Conservation (phyloP, 2,113 vertebrate genomes). For the Ginglymostoma cirratum region DNA sequence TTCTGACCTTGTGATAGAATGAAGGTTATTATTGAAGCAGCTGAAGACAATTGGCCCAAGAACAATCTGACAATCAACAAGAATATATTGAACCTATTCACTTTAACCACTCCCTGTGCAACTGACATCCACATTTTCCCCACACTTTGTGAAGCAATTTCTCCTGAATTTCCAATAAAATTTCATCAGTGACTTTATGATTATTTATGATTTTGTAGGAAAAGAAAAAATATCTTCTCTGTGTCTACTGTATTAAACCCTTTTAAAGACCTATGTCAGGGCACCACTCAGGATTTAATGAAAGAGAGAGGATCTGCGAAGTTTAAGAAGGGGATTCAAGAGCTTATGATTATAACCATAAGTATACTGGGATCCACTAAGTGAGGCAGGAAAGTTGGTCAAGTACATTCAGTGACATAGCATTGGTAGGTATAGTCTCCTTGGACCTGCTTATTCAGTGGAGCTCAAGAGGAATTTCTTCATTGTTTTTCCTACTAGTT, state of each 20-base stretch:
- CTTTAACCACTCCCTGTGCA: not conserved
- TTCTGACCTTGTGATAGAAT: no score
- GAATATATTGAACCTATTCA: not conserved
- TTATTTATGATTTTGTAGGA: not conserved
- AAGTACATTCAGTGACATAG: not conserved
- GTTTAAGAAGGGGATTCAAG: not conserved
- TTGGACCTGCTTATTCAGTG: not conserved
- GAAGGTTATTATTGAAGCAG: no score
- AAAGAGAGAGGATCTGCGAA: not conserved
- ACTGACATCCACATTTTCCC: not conserved
- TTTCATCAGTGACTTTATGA: not conserved
- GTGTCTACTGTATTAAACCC: not conserved
- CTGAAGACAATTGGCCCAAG: no score
- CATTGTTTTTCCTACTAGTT: not conserved
- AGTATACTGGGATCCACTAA: not conserved
- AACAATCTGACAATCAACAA: no score
- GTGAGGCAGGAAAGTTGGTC: not conserved
- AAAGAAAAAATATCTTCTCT: not conserved
- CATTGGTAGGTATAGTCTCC: not conserved
- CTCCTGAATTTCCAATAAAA: not conserved
- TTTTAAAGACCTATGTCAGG: not conserved
- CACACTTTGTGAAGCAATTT: not conserved
- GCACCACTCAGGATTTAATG: not conserved
- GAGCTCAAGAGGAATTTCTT: not conserved
- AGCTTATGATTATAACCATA: not conserved